These are phyloP conservation scores for Pseudomyrmex dendroicus DNA, from an alignment of 1,140 invertebrate species.

Conservation along the genomic window DNA sequence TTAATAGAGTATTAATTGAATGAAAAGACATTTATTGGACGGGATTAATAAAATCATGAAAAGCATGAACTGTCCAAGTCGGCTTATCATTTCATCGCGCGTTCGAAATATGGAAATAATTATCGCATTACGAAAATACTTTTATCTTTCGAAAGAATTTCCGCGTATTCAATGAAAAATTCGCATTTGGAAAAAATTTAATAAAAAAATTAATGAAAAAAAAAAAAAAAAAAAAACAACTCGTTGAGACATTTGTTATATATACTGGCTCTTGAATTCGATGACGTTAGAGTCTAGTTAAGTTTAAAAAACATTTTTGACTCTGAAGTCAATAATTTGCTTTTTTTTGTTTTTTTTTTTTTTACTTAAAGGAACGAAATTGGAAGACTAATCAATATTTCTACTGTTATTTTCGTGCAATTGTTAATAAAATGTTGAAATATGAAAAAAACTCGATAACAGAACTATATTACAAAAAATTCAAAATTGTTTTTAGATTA, in stretches of 20 bases:
- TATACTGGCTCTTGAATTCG: conserved; percentile 11
- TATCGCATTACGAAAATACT: conserved; percentile 52
- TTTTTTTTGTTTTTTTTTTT: too few relatives aligned
- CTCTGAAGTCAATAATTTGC: neutral
- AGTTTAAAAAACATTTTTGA: conserved; percentile 13
- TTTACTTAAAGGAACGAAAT: too few relatives aligned
- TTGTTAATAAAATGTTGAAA: neutral
- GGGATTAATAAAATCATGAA: conserved; percentile 58
- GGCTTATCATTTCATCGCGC: conserved; percentile 49
- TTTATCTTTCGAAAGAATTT: conserved; percentile 43
- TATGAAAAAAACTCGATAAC: neutral
- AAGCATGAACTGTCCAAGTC: conserved; percentile 48
- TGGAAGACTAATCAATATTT: neutral
- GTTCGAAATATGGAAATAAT: conserved; percentile 51
- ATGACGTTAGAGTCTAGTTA: conserved; percentile 25
- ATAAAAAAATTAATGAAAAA: conserved; percentile 58
- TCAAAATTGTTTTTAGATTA: neutral
- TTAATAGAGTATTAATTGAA: conserved; percentile 49
- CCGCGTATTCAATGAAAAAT: conserved; percentile 14
- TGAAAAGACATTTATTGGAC: conserved; percentile 48
- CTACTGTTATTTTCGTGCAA: neutral
- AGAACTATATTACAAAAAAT: neutral
- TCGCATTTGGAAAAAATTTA: conserved; percentile 35
- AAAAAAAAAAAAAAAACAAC: neutral
- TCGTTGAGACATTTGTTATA: conserved; percentile 34